Conservation (phyloP, 2,888 invertebrate genomes). For the Prosapia bicincta region DNA sequence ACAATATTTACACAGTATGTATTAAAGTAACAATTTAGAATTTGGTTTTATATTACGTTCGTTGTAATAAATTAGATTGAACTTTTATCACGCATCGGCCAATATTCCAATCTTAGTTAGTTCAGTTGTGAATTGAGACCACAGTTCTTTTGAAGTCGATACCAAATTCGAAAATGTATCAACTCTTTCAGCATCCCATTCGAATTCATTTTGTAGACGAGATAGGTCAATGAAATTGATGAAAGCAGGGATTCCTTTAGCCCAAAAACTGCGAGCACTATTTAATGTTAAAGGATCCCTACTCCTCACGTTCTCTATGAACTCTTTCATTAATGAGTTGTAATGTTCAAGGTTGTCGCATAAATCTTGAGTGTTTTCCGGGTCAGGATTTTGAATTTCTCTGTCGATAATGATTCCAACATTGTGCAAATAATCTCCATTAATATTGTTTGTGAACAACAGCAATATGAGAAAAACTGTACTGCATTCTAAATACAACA, state of each 20-base stretch:
- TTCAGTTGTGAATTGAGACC: neutral
- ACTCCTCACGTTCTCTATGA: neutral
- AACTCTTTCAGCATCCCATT: neutral
- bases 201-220: neutral
- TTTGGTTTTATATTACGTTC: too few relatives aligned
- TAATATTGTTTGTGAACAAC: neutral
- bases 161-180: neutral
- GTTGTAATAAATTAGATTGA: too few relatives aligned
- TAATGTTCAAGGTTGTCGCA: neutral
- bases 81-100: neutral
- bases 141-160: neutral
- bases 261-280: neutral
- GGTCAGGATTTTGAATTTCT: neutral
- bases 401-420: neutral
- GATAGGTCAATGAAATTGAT: neutral
- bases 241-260: neutral
- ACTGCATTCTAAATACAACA: neutral
- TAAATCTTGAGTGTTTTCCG: neutral
- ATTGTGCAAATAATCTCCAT: neutral
- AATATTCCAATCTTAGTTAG: neutral
- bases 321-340: neutral
- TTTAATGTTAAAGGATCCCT: neutral
- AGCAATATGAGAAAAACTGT: too few relatives aligned
- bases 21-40: too few relatives aligned
- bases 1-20: too few relatives aligned